Percentiles rank a stretch among this genome's conserved stretches.
These are phyloP conservation scores for Geodia barretti DNA, from an alignment of 37 sponge, comb jelly and placozoan genomes.

Conservation along the genomic window DNA sequence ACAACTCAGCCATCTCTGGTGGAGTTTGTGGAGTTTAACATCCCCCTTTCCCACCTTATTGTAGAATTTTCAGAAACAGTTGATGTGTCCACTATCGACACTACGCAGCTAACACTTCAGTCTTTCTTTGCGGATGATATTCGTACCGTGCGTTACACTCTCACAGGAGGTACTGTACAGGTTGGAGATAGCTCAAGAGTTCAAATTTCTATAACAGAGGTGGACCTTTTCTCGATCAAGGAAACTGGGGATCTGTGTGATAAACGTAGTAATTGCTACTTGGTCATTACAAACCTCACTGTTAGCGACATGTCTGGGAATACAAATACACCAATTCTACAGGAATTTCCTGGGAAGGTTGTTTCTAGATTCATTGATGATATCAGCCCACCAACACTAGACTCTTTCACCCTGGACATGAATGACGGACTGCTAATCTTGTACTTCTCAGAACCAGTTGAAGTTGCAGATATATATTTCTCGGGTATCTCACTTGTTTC, in stretches of 20 bases:
- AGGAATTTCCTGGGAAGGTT: slow-evolving; percentile 69
- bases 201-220: slow-evolving; percentile 23
- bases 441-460: slow-evolving; percentile 81
- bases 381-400: slow-evolving; percentile 37
- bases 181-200: slow-evolving; percentile 39
- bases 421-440: slow-evolving; percentile 77
- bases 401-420: slow-evolving; percentile 82
- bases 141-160: slow-evolving; percentile 34
- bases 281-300: slow-evolving; percentile 38
- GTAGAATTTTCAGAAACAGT: slow-evolving; percentile 84
- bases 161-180: slow-evolving; percentile 40
- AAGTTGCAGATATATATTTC: slow-evolving; percentile 45
- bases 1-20: slow-evolving; percentile 53
- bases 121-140: slow-evolving; percentile 66
- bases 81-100: slow-evolving; percentile 58
- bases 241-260: slow-evolving; percentile 67
- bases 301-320: slow-evolving; percentile 73
- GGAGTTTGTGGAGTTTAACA: slow-evolving; percentile 65
- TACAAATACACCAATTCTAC: slow-evolving; percentile 44
- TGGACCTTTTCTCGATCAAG: slow-evolving; percentile 68
- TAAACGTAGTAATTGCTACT: slow-evolving; percentile 76
- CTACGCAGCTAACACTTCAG: slow-evolving; percentile 66
- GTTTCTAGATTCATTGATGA: slow-evolving; percentile 67
- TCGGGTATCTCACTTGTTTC: slow-evolving; percentile 56
- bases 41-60: slow-evolving; percentile 48